Evolutionary conservation across 2,113 vertebrate genomes (phyloP).

Genomic region (Mirounga angustirostris): DNA sequence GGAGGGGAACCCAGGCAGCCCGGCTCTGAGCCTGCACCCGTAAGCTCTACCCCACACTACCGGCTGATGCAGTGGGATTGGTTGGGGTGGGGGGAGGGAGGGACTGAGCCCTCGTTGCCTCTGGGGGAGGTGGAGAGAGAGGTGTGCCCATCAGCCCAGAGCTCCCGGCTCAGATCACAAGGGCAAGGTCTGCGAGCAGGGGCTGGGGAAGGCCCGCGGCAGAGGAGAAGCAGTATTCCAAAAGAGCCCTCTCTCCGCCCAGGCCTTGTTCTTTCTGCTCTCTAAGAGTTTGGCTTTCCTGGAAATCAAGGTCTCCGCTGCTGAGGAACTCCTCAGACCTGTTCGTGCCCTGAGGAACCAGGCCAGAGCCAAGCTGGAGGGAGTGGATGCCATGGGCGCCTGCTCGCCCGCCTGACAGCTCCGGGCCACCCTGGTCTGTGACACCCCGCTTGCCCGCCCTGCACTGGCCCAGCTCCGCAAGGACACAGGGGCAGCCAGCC

Average conservation of each 20-base stretch:
- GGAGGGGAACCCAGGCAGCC: background rate
- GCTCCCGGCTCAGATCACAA: background rate
- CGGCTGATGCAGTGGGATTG: fast-evolving
- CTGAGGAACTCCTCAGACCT: constrained; percentile 28
- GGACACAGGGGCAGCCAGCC: background rate
- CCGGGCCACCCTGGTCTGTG: fast-evolving
- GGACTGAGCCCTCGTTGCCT: background rate
- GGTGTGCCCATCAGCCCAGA: background rate
- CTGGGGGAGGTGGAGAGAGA: background rate
- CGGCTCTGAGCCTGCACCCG: fast-evolving
- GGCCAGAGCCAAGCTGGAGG: background rate
- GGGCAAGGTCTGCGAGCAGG: background rate
- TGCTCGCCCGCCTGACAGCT: background rate
- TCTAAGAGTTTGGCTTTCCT: constrained; percentile 60
- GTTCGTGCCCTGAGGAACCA: background rate
- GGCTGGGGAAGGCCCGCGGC: fast-evolving
- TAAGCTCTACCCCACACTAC: background rate
- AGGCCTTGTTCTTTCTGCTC: background rate
- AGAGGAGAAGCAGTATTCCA: background rate
- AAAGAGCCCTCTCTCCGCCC: background rate
- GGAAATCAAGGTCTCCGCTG: background rate
- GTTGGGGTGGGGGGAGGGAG: background rate
- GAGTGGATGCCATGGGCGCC: background rate
- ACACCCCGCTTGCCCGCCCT: background rate
- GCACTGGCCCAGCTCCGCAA: fast-evolving